A percentile compares a stretch with the other conserved stretches of the same genome.
These are phyloP conservation scores for Acestrorhynchus altus DNA, from an alignment of 2,797 vertebrate species.

Conservation along the genomic window DNA sequence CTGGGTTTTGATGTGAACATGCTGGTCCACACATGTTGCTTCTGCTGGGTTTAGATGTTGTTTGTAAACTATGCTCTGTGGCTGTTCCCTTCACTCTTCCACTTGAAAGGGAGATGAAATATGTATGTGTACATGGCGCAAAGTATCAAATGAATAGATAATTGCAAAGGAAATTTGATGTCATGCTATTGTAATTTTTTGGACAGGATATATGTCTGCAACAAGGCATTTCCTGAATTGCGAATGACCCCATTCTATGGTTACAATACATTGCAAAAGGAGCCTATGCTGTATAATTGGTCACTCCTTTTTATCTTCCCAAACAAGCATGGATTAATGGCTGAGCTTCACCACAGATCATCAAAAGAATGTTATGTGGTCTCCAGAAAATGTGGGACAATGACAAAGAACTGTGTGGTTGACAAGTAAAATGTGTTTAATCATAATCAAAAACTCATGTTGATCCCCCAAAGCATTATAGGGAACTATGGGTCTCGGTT, in stretches of 20 bases:
- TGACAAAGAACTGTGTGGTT: conserved; percentile 53
- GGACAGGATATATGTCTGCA: conserved; percentile 27
- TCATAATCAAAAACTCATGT: conserved; percentile 46
- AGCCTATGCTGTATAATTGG: conserved; percentile 22
- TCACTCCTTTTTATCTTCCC: conserved; percentile 17
- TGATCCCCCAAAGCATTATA: conserved; percentile 15
- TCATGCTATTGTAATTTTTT: conserved; percentile 18
- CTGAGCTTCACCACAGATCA: conserved; percentile 38
- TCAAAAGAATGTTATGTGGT: conserved; percentile 58
- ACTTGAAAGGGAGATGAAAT: conserved; percentile 43
- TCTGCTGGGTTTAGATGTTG: conserved; percentile 59
- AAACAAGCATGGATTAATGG: conserved; percentile 40
- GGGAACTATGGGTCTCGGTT: conserved; percentile 1
- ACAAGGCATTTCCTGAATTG: conserved; percentile 19
- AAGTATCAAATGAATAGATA: not conserved
- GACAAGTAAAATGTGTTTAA: conserved; percentile 53
- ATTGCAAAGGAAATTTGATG: conserved; percentile 39
- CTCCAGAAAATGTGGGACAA: conserved; percentile 50
- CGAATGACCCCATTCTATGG: conserved; percentile 10
- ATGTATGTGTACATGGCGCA: conserved; percentile 18
- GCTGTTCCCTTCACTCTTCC: conserved; percentile 37
- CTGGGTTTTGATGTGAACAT: conserved; percentile 41
- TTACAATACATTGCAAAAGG: conserved; percentile 29
- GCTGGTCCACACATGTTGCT: conserved; percentile 59
- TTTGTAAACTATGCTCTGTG: conserved; percentile 60